phyloP scores from a whole-genome alignment of 2,888 invertebrate genomes.

The Rugalucina vietnamica region DNA sequence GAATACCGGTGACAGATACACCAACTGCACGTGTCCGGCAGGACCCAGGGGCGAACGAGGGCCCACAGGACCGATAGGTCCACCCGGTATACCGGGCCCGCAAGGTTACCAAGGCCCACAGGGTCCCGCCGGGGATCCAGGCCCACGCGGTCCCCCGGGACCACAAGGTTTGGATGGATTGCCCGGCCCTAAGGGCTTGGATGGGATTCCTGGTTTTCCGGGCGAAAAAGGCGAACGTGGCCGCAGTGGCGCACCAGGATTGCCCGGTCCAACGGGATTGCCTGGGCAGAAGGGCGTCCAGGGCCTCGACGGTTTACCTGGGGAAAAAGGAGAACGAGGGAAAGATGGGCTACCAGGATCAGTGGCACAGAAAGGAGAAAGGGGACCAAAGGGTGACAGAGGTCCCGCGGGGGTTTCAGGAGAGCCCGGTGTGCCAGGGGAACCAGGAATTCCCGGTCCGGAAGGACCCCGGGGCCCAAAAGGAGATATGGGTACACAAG shows the following conservation, averaged over 20 bases:
- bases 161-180: not conserved
- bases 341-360: constrained; percentile 23
- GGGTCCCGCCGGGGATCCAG: constrained; percentile 35
- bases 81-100: constrained; percentile 12
- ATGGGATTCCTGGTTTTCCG: constrained; percentile 21
- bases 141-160: constrained; percentile 31
- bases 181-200: constrained; percentile 13
- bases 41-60: constrained; percentile 39
- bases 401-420: constrained; percentile 14
- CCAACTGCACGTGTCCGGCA: constrained; percentile 46
- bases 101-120: constrained; percentile 31
- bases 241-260: constrained; percentile 18
- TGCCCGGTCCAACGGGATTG: constrained; percentile 15
- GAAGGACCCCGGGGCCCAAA: constrained; percentile 1
- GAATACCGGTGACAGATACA: constrained; percentile 20
- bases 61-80: constrained; percentile 20
- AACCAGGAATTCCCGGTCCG: constrained; percentile 14
- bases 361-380: constrained; percentile 2
- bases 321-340: constrained; percentile 32
- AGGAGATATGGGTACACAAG: constrained; percentile 31
- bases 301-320: constrained; percentile 38
- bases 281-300: constrained; percentile 27
- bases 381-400: constrained; percentile 11
- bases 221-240: constrained; percentile 26
- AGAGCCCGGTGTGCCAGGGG: constrained; percentile 1